Evolutionary conservation across 2,797 vertebrate species (phyloP), one percentile per base, ranked within the genome.

Genomic region (Sylvia borin): DNA sequence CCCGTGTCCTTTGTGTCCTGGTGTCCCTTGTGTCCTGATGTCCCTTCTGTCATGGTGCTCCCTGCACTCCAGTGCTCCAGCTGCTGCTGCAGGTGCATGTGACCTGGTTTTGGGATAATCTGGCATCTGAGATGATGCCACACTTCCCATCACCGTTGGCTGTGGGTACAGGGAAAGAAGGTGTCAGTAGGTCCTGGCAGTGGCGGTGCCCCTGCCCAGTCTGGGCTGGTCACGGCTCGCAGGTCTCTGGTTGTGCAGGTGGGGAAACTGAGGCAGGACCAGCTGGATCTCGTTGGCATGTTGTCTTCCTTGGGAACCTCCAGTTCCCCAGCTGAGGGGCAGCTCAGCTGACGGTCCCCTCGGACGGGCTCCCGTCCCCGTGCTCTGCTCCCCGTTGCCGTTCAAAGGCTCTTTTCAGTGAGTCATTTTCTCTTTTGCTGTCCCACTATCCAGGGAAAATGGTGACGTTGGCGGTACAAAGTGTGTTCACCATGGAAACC

Each of bases 401-500:
- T 72, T 93, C 74, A 86, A 86, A 87, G 91, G 91, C 89, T 90
- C 90, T 54, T 77, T 90, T 66, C 93, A 83, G 91, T 96, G 94
- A 92, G 94, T 94, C 95, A 92, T 93, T 93, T 94, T 96, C 94
- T 93, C 94, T 95, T 89, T 92, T 38, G 93, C 95, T 91, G 90
- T 85, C 94, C 95, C 91, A 42, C 95, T 95, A 91, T 82, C 95
- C 95, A 92, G 90, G 94, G 96, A 95, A 96, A 91, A 94, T 95
- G 93, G 95, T 96, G 94, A 96, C 93, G 92, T 82, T 91, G 72
- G 36, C 45, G 43, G 93, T 47, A 85, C 94, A 93, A 83, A 95
- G 93, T 94, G 94, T 95, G 92, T 92, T 97, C 96, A 92, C 96
- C 94, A 97, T 96, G 96, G 96, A 95, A 96, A 96, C 96, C 38